Evolutionary conservation across 2,113 vertebrate genomes (phyloP).

Genomic region (Pavo muticus): DNA sequence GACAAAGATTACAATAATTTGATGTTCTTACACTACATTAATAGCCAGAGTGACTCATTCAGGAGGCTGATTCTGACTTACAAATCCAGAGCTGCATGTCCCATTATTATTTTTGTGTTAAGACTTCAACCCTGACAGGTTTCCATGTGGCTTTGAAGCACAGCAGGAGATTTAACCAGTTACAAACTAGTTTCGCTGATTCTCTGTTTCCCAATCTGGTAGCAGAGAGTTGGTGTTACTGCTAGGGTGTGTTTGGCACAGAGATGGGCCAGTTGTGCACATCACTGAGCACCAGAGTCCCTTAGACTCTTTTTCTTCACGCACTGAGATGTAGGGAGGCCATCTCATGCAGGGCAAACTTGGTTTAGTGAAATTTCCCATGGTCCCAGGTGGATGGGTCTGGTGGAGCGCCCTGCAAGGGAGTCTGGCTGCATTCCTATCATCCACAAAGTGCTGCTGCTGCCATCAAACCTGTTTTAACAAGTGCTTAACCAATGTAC

Average conservation of each 20-base stretch:
- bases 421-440: background rate
- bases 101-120: constrained; percentile 17
- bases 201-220: background rate
- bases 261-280: background rate
- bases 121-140: background rate
- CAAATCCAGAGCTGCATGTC: background rate
- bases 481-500: background rate
- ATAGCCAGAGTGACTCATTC: constrained; percentile 14
- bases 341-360: background rate
- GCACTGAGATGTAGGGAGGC: background rate
- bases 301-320: background rate
- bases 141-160: background rate
- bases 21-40: constrained; percentile 7
- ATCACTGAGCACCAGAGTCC: accelerated
- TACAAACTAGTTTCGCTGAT: background rate
- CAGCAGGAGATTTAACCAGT: background rate
- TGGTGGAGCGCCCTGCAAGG: background rate
- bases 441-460: background rate
- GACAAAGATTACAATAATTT: constrained; percentile 48
- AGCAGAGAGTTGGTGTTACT: background rate
- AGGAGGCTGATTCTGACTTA: background rate
- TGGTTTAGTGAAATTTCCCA: accelerated
- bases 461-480: background rate
- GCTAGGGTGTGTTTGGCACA: accelerated
- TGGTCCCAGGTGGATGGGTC: accelerated